Percentiles rank a stretch among this genome's conserved stretches.
Evolutionary conservation across 1,140 invertebrate genomes (phyloP).

Genomic region (Drosophila trapezifrons): DNA sequence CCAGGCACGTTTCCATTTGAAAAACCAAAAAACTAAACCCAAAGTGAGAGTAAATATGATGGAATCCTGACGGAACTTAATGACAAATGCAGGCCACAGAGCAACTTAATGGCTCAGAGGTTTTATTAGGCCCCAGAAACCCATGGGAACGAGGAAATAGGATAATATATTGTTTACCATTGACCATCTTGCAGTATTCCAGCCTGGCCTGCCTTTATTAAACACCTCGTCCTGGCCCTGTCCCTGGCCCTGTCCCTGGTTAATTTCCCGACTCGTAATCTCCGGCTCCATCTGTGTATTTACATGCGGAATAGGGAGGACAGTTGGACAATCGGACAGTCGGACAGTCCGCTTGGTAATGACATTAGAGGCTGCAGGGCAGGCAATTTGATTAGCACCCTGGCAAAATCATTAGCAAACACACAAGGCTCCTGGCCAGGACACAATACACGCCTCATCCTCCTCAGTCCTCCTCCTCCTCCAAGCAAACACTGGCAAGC

Average conservation of each 20-base stretch:
- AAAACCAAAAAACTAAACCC: no score
- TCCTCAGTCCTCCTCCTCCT: no score
- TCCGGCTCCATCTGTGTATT: constrained; percentile 2
- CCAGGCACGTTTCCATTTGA: no score
- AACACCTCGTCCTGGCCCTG: no score
- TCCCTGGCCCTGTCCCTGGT: background rate
- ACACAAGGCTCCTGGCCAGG: constrained; percentile 2
- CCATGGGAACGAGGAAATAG: background rate
- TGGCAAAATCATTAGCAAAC: constrained; percentile 72
- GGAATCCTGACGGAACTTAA: constrained; percentile 1
- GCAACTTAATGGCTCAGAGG: background rate
- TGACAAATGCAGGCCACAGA: background rate
- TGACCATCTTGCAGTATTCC: background rate
- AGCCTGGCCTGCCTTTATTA: no score
- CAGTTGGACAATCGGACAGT: no score
- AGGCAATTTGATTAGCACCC: constrained; percentile 77
- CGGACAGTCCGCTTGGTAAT: constrained; percentile 32
- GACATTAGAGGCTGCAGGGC: constrained; percentile 58
- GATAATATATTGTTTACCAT: background rate
- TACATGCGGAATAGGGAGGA: constrained; percentile 2
- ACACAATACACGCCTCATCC: constrained; percentile 18
- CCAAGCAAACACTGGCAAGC: constrained; percentile 24
- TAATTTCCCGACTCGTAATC: constrained; percentile 29
- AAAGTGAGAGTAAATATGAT: background rate
- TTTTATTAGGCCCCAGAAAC: no score